These are phyloP conservation scores for Homalodisca vitripennis DNA, from an alignment of 1,140 invertebrate genomes.

Conservation along the genomic window DNA sequence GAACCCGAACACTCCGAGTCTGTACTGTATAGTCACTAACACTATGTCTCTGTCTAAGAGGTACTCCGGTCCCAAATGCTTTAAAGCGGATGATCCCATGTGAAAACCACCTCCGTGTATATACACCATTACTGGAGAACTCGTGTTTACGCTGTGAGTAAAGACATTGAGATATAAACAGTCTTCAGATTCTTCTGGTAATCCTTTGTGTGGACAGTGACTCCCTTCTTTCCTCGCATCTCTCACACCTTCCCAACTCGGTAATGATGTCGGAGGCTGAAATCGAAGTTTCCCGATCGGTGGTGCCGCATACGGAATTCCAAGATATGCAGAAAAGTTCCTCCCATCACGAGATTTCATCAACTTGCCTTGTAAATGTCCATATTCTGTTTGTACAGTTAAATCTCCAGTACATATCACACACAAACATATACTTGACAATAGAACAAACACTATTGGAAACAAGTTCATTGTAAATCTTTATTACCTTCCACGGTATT, in stretches of 20 bases:
- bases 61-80: slow-evolving; percentile 42
- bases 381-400: background rate
- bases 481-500: too few species aligned
- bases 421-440: too few species aligned
- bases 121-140: slow-evolving; percentile 52
- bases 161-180: slow-evolving; percentile 69
- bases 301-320: slow-evolving; percentile 10
- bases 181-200: slow-evolving; percentile 57
- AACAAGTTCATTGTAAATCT: background rate
- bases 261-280: slow-evolving; percentile 46
- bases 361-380: background rate
- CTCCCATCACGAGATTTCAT: slow-evolving; percentile 1
- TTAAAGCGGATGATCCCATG: slow-evolving; percentile 38
- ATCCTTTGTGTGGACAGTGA: slow-evolving; percentile 46
- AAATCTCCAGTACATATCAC: too few species aligned
- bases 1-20: slow-evolving; percentile 45
- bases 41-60: slow-evolving; percentile 47
- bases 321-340: background rate
- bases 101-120: slow-evolving; percentile 54
- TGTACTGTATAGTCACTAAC: slow-evolving; percentile 51
- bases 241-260: slow-evolving; percentile 50
- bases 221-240: slow-evolving; percentile 49
- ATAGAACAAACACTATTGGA: background rate
- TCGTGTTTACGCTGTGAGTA: slow-evolving; percentile 35
- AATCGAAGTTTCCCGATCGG: background rate